These are phyloP conservation scores for Miniopterus natalensis DNA, from an alignment of 2,113 vertebrate genomes.

Conservation along the genomic window DNA sequence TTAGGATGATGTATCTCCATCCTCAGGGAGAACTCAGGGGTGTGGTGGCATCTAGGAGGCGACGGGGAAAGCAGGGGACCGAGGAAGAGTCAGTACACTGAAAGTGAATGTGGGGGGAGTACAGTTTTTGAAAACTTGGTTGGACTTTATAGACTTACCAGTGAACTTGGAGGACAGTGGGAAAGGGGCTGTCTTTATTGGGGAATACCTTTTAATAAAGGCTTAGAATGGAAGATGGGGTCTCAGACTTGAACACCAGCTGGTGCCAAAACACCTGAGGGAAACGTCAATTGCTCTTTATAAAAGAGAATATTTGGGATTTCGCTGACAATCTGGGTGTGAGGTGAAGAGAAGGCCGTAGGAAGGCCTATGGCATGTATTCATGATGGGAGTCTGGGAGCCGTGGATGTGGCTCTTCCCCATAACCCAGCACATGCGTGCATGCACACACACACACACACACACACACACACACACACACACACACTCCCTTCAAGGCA, in stretches of 20 bases:
- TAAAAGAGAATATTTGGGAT: background rate
- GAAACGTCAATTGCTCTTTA: conserved; percentile 2
- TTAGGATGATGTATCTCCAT: background rate
- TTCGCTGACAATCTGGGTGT: background rate
- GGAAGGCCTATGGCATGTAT: background rate
- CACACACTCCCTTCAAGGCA: background rate
- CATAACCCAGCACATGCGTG: too few species aligned
- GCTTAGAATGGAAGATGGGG: background rate
- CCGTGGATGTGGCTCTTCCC: background rate
- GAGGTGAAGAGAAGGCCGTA: background rate
- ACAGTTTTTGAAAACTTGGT: conserved; percentile 18
- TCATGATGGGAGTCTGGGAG: background rate
- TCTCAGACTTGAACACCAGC: background rate
- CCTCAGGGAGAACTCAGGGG: background rate
- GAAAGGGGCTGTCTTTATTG: background rate
- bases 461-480: background rate
- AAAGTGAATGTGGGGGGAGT: background rate
- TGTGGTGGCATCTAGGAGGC: too few species aligned
- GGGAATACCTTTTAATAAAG: background rate
- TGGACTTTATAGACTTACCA: background rate
- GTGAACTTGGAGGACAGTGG: background rate
- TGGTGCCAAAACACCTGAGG: background rate
- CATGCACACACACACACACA: background rate
- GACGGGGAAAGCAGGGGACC: background rate
- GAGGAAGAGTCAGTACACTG: background rate